These are phyloP conservation scores for Trichogramma pretiosum DNA, from an alignment of 1,140 invertebrate species.

Conservation along the genomic window DNA sequence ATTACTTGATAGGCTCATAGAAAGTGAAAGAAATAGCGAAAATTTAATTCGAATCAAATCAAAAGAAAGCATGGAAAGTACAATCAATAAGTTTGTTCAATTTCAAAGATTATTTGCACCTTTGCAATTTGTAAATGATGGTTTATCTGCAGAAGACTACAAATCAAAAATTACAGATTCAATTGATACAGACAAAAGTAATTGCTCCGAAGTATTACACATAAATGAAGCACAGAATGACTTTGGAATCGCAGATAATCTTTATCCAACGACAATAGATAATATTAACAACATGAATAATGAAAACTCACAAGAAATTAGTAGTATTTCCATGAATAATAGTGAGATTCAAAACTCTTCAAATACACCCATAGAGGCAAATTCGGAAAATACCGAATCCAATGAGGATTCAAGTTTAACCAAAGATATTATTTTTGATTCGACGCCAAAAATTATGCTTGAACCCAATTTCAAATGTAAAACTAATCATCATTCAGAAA, in stretches of 20 bases:
- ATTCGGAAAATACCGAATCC: too few species aligned
- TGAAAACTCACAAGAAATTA: too few species aligned
- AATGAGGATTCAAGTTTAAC: too few species aligned
- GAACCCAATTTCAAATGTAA: too few species aligned
- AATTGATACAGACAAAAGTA: not conserved
- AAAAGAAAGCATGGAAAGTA: not conserved
- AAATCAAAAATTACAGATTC: not conserved
- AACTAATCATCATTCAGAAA: too few species aligned
- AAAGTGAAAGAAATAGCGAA: constrained; percentile 10
- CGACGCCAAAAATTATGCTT: too few species aligned
- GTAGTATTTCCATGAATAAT: too few species aligned
- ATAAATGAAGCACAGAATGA: not conserved
- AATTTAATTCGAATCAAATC: not conserved
- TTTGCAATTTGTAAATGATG: not conserved
- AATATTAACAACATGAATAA: not conserved
- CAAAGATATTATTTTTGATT: too few species aligned
- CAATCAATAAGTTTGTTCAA: not conserved
- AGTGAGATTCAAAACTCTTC: too few species aligned
- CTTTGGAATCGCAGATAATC: not conserved
- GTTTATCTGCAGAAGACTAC: not conserved
- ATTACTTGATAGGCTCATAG: constrained; percentile 5
- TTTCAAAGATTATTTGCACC: not conserved
- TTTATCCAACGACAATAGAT: not conserved
- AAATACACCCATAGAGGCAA: too few species aligned
- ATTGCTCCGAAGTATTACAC: not conserved